Evolutionary conservation across 1,140 invertebrate species (phyloP).

Genomic region (Conus ventricosus): DNA sequence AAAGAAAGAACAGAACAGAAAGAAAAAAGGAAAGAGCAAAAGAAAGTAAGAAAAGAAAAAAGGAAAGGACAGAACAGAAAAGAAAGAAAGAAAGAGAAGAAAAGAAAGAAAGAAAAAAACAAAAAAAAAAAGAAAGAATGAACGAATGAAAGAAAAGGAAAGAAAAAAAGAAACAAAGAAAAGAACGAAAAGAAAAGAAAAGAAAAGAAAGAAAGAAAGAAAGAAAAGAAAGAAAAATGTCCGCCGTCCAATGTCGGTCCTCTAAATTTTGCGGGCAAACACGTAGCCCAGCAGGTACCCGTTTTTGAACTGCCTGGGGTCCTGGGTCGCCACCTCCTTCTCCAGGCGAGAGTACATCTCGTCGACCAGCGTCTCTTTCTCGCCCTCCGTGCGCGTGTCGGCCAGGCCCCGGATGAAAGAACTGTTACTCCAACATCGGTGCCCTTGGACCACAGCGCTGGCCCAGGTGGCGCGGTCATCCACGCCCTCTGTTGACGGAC

Average conservation of each 20-base stretch:
- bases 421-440: slow-evolving; percentile 36
- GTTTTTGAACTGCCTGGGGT: slow-evolving; percentile 30
- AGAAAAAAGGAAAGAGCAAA: too few species aligned
- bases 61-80: too few species aligned
- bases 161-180: too few species aligned
- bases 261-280: slow-evolving; percentile 5
- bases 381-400: slow-evolving; percentile 13
- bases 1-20: background rate
- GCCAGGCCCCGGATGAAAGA: slow-evolving; percentile 34
- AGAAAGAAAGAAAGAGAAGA: too few species aligned
- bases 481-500: background rate
- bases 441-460: background rate
- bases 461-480: slow-evolving; percentile 26
- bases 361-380: slow-evolving; percentile 29
- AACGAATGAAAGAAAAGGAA: too few species aligned
- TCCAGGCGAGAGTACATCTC: slow-evolving; percentile 27
- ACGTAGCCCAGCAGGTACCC: slow-evolving; percentile 25
- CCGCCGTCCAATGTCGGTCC: background rate
- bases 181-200: too few species aligned
- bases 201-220: background rate
- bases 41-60: too few species aligned
- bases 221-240: too few species aligned
- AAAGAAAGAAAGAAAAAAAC: too few species aligned
- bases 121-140: too few species aligned
- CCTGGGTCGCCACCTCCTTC: background rate